Conservation (phyloP, 2,888 invertebrate genomes). For the Cinara cedri region DNA sequence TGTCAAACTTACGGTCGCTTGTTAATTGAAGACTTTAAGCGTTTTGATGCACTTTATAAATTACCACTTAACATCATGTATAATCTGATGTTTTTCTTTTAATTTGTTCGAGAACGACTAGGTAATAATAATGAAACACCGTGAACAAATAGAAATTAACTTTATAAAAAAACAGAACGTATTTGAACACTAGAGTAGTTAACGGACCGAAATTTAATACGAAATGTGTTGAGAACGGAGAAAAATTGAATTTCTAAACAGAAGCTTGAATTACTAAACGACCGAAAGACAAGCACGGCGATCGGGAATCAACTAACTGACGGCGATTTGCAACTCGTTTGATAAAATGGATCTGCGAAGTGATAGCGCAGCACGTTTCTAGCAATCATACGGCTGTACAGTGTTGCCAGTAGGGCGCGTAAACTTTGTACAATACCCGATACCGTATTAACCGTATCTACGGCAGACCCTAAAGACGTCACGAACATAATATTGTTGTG, state of each 20-base stretch:
- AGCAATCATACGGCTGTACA: constrained; percentile 29
- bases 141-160: background rate
- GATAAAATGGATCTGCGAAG: constrained; percentile 25
- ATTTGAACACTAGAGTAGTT: constrained; percentile 16
- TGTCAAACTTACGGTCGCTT: constrained; percentile 14
- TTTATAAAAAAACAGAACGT: background rate
- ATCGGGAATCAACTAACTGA: constrained; percentile 50
- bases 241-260: background rate
- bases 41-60: constrained; percentile 35
- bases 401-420: background rate
- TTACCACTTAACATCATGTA: constrained; percentile 21
- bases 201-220: constrained; percentile 5
- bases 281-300: constrained; percentile 25
- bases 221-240: background rate
- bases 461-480: no score
- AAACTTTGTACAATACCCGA: background rate
- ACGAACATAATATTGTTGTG: no score
- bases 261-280: background rate
- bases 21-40: background rate
- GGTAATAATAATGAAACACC: background rate
- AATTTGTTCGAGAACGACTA: constrained; percentile 10
- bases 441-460: background rate
- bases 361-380: constrained; percentile 53
- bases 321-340: constrained; percentile 23
- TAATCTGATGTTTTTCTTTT: constrained; percentile 1